A percentile compares a stretch with the other conserved stretches of the same genome.
These are phyloP conservation scores for Falcunculus frontatus DNA, from an alignment of 2,113 vertebrate genomes.

Conservation along the genomic window DNA sequence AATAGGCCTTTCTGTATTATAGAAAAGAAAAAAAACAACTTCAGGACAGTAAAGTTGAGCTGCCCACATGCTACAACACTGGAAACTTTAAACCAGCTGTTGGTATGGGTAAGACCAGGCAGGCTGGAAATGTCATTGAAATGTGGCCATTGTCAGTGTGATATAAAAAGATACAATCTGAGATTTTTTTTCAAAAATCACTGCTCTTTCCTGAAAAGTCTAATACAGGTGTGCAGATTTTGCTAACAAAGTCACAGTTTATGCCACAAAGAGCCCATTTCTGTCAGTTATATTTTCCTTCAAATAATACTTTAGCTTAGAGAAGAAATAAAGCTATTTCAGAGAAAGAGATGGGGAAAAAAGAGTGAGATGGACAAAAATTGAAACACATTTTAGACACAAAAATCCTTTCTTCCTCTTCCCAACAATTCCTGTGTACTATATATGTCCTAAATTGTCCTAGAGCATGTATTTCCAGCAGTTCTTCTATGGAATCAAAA, in stretches of 20 bases:
- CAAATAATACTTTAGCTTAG: background rate
- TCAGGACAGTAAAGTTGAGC: background rate
- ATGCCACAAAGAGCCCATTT: background rate
- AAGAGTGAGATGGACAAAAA: background rate
- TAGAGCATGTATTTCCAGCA: background rate
- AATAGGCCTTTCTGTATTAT: background rate
- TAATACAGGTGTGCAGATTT: background rate
- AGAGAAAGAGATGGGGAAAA: background rate
- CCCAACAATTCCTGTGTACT: background rate
- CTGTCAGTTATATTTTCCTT: background rate
- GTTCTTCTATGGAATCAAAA: background rate
- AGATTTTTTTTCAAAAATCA: background rate
- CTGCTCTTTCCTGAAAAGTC: background rate
- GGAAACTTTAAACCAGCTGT: background rate
- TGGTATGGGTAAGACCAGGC: background rate
- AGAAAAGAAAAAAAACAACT: background rate
- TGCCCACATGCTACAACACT: background rate
- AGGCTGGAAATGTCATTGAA: background rate
- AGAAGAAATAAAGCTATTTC: background rate
- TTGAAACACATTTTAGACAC: background rate
- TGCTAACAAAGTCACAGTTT: background rate
- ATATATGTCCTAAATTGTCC: background rate
- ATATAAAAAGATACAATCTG: background rate
- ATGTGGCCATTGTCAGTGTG: background rate
- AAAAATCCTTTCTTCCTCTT: background rate